These are phyloP conservation scores for Drosophila ustulata DNA, from an alignment of 2,888 invertebrate species.

Conservation along the genomic window DNA sequence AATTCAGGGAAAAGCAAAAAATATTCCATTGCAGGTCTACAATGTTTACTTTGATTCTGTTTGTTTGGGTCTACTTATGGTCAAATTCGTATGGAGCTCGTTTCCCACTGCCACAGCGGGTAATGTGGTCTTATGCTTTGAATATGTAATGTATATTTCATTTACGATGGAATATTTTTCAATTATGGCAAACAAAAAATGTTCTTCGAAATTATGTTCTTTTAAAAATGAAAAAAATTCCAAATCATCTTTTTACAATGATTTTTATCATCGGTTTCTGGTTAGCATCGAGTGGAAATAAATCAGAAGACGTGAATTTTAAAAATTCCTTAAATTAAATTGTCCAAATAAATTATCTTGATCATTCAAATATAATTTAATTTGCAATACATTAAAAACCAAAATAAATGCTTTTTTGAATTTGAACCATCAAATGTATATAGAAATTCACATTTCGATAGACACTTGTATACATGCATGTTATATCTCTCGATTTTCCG, in stretches of 20 bases:
- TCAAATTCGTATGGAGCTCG: slow-evolving; percentile 2
- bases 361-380: no score
- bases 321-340: neutral
- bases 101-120: slow-evolving; percentile 6
- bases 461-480: neutral
- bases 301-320: no score
- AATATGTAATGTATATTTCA: slow-evolving; percentile 7
- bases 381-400: no score
- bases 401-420: neutral
- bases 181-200: neutral
- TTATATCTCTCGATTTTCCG: slow-evolving; percentile 3
- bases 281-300: neutral
- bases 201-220: neutral
- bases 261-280: neutral
- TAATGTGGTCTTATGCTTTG: slow-evolving; percentile 11
- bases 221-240: neutral
- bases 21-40: slow-evolving; percentile 51
- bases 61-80: slow-evolving; percentile 12
- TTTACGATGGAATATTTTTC: neutral
- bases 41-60: slow-evolving; percentile 18
- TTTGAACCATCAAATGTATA: neutral
- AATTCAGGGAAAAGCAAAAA: slow-evolving; percentile 35
- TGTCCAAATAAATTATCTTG: neutral
- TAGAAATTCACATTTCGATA: neutral
- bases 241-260: neutral